Evolutionary conservation across 2,888 invertebrate species (phyloP), one percentile per base, ranked within the genome.

Genomic region (Omphaloscelis lunosa): DNA sequence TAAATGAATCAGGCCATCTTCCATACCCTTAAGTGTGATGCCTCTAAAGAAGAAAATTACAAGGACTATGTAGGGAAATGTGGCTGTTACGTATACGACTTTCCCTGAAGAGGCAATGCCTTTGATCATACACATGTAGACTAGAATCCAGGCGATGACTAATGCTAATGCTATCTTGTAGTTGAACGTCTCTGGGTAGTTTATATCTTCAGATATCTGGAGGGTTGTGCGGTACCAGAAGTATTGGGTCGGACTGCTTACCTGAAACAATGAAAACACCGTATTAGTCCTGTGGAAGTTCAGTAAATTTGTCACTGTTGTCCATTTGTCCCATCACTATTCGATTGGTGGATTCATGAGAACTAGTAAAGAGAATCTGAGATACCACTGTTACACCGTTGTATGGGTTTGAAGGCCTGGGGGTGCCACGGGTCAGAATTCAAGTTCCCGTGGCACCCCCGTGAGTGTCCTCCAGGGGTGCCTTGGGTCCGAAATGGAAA

Each of bases 61-160:
- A 9, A 99, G 97, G 27, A 99, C 99, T 72, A 99, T 97, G 95
- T 99, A 99, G 0, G 99, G 99, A 93, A 99, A 99, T 0, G 99
- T 99, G 1, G 99, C 99, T 4, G 99, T 99, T 77, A 99, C 98
- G 93, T 99, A 99, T 82, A 99, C 99, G 69, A 99, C 99, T 97
- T 99, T 99, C 75, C 99, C 99, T 0, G 99, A 99, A 9, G 99
- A 99, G 2, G 99, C 99, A 83, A 99, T 99, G 72, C 99, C 99
- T 94, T 99, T 99, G 89, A 99, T 99, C 98, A 99, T 99, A 95
- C 99, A 99, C 94, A 99, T 97, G 95, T 99, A 99, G 84, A 99
- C 99, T 29, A 99, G 97, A 76, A 98, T 97, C 99, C 99, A 99
- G 41, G 99, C 99, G 6, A 98, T 97, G 17, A 99, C 97, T 63